Conservation (phyloP, 2,113 vertebrate genomes). For the Bolborhynchus lineola region DNA sequence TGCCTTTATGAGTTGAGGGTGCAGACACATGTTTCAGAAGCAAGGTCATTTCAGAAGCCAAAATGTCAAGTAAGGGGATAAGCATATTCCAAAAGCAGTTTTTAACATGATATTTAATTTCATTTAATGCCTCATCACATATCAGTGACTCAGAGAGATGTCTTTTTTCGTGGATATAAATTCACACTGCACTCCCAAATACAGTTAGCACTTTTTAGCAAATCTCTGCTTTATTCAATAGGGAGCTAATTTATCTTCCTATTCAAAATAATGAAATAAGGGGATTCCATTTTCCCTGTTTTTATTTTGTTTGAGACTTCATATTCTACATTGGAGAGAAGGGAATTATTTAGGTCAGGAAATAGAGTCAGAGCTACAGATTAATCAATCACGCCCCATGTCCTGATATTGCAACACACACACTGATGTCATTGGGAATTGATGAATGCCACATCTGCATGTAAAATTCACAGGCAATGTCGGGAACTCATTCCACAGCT, state of each 20-base stretch:
- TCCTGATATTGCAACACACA: conserved; percentile 37
- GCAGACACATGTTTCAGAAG: conserved; percentile 21
- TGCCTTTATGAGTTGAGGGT: conserved; percentile 50
- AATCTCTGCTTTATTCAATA: conserved; percentile 16
- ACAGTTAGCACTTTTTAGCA: conserved; percentile 27
- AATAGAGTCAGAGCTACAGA: conserved; percentile 27
- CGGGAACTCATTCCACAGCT: conserved; percentile 11
- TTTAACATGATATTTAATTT: not conserved
- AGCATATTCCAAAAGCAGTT: not conserved
- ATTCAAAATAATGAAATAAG: not conserved
- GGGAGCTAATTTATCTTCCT: conserved; percentile 42
- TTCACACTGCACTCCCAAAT: not conserved
- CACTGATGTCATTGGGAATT: conserved; percentile 32
- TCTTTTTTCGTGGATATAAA: conserved; percentile 25
- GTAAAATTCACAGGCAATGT: not conserved
- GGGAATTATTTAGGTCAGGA: conserved; percentile 47
- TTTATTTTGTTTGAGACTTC: conserved; percentile 21
- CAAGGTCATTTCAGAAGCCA: conserved; percentile 50
- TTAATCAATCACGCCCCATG: conserved; percentile 22
- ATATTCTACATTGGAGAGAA: not conserved
- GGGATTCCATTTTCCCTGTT: not conserved
- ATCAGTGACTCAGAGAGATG: not conserved
- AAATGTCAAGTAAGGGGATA: not conserved
- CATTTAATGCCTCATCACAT: not conserved
- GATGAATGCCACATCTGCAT: conserved; percentile 46